These are phyloP conservation scores for Scophthalmus maximus DNA, from an alignment of 2,113 vertebrate species.

Conservation along the genomic window DNA sequence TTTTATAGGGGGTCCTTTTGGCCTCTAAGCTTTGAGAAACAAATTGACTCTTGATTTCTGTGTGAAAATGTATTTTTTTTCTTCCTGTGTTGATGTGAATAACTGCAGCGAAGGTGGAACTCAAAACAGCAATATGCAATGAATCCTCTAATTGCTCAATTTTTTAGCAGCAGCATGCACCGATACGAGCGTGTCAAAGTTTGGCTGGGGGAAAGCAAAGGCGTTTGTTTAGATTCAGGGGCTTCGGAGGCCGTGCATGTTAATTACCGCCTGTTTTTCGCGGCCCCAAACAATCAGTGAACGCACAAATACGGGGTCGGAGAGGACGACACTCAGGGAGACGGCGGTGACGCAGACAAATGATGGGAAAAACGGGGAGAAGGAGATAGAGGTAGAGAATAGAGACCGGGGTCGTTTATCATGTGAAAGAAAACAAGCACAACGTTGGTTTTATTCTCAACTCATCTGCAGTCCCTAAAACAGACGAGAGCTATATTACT, in stretches of 20 bases:
- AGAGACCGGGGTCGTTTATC: not conserved
- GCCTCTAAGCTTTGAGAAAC: not conserved
- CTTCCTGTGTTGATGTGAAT: not conserved
- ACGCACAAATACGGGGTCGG: slow-evolving; percentile 32
- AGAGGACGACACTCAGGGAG: slow-evolving; percentile 1
- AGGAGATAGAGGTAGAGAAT: not conserved
- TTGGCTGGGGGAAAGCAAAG: slow-evolving; percentile 9
- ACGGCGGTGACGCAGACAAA: not conserved
- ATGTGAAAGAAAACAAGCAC: not conserved
- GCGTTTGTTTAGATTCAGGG: slow-evolving; percentile 28
- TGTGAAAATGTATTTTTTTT: not conserved
- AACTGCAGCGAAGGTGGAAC: not conserved
- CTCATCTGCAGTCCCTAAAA: not conserved
- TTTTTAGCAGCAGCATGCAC: slow-evolving; percentile 1
- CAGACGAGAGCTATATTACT: not conserved
- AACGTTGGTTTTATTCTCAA: not conserved
- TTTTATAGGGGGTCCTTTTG: slow-evolving; percentile 68
- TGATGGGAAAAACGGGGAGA: not conserved
- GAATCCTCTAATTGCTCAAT: slow-evolving; percentile 14
- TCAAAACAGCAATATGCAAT: not conserved
- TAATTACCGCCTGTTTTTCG: slow-evolving; percentile 55
- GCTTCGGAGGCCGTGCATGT: slow-evolving; percentile 33
- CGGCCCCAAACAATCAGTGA: slow-evolving; percentile 40
- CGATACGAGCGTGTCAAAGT: slow-evolving; percentile 9
- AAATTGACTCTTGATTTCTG: slow-evolving; percentile 13